A percentile compares a stretch with the other conserved stretches of the same genome.
Conservation (phyloP, 2,888 invertebrate species). For the Rosalia funebris region DNA sequence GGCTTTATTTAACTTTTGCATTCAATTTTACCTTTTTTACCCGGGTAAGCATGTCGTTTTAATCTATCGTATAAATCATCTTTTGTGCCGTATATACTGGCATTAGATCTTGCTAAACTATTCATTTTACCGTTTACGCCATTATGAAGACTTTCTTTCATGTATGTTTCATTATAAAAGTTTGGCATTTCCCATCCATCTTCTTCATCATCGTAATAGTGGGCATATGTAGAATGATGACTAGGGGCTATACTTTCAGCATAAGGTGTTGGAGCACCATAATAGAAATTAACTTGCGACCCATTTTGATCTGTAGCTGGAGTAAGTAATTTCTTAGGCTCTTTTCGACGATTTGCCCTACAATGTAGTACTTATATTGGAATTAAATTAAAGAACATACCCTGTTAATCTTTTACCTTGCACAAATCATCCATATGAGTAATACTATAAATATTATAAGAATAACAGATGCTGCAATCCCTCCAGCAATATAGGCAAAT, state of each 20-base stretch:
- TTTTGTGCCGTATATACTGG: constrained; percentile 93
- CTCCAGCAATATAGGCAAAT: constrained; percentile 94
- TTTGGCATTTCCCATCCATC: constrained; percentile 98
- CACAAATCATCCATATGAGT: constrained; percentile 97
- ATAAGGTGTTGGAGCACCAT: constrained; percentile 93
- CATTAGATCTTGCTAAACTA: constrained; percentile 91
- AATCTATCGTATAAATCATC: constrained; percentile 95
- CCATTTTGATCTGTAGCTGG: constrained; percentile 92
- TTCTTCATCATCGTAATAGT: constrained; percentile 95
- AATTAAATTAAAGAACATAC: constrained; percentile 2
- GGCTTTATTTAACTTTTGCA: constrained; percentile 7
- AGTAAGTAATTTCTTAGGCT: constrained; percentile 90
- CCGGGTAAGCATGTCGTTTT: constrained; percentile 93
- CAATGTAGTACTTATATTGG: neutral
- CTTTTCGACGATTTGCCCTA: constrained; percentile 85
- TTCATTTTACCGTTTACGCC: constrained; percentile 90
- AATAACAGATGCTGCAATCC: constrained; percentile 93
- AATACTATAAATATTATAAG: constrained; percentile 92
- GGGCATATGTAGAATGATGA: constrained; percentile 94
- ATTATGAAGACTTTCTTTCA: constrained; percentile 92
- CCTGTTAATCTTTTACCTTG: constrained; percentile 73
- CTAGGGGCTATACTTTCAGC: constrained; percentile 95
- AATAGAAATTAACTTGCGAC: constrained; percentile 95
- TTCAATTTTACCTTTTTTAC: constrained; percentile 67
- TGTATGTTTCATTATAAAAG: constrained; percentile 95